Conservation (phyloP, 2,888 invertebrate species). For the Parnassius smintheus region DNA sequence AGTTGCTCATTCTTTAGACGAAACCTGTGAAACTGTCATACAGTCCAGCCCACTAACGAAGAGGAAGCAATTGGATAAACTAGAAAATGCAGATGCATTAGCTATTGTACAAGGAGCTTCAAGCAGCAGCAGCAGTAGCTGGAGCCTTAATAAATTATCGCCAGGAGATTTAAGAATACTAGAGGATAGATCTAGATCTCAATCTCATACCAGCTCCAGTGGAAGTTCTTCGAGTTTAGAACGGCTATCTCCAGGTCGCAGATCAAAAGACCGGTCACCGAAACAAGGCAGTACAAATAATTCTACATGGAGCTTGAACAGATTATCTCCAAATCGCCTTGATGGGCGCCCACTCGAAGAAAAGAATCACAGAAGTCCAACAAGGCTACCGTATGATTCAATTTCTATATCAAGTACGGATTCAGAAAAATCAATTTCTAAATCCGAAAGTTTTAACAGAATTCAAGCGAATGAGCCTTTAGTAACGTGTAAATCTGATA, state of each 20-base stretch:
- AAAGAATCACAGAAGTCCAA: constrained; percentile 73
- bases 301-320: constrained; percentile 76
- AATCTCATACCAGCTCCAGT: constrained; percentile 76
- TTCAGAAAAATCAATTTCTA: constrained; percentile 76
- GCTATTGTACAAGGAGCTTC: constrained; percentile 74
- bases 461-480: constrained; percentile 75
- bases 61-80: constrained; percentile 72
- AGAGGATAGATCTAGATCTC: constrained; percentile 72
- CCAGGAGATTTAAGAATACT: constrained; percentile 74
- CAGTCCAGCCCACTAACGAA: constrained; percentile 82
- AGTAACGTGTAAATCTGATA: constrained; percentile 77
- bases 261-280: constrained; percentile 76
- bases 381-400: constrained; percentile 72
- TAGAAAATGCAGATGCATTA: constrained; percentile 72
- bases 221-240: constrained; percentile 77
- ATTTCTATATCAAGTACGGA: constrained; percentile 76
- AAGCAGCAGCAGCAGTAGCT: constrained; percentile 77
- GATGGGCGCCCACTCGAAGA: constrained; percentile 76
- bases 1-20: constrained; percentile 84
- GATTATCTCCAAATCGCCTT: constrained; percentile 72
- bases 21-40: constrained; percentile 85
- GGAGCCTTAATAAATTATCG: constrained; percentile 76
- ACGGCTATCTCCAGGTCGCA: constrained; percentile 71
- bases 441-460: constrained; percentile 76
- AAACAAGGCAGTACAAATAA: constrained; percentile 75